These are phyloP conservation scores for Enteromius afrohamiltoni DNA, from an alignment of 2,797 vertebrate genomes.

Conservation along the genomic window DNA sequence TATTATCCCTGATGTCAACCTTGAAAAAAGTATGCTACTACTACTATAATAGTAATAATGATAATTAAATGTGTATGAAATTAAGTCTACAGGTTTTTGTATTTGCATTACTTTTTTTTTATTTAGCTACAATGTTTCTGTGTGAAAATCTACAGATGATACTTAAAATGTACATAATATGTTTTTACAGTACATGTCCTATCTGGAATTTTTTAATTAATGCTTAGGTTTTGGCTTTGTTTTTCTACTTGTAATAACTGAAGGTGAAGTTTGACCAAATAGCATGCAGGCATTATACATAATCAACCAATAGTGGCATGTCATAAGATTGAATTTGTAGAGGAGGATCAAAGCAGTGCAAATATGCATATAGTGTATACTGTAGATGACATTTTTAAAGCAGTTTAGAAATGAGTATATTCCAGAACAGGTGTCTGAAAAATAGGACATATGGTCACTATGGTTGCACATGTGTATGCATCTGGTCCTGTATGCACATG, in stretches of 20 bases:
- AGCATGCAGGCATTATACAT: neutral
- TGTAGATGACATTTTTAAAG: neutral
- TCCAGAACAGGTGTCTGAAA: neutral
- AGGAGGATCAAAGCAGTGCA: neutral
- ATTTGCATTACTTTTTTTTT: neutral
- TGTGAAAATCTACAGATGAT: neutral
- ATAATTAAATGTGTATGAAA: neutral
- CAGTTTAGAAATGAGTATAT: neutral
- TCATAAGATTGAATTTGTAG: neutral
- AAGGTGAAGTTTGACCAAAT: neutral
- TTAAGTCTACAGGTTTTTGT: neutral
- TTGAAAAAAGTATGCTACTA: neutral
- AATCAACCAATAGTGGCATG: neutral
- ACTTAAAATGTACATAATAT: neutral
- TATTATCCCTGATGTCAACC: slow-evolving; percentile 7
- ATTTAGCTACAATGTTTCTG: neutral
- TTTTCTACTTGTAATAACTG: neutral
- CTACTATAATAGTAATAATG: neutral
- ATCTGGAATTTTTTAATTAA: neutral
- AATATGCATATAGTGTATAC: neutral
- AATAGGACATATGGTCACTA: neutral
- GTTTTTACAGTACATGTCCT: neutral
- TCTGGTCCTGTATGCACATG: neutral
- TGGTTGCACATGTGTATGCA: too few relatives aligned
- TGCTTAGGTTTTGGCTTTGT: neutral